Conservation (phyloP, 2,113 vertebrate species). For the Rhinopithecus roxellana region DNA sequence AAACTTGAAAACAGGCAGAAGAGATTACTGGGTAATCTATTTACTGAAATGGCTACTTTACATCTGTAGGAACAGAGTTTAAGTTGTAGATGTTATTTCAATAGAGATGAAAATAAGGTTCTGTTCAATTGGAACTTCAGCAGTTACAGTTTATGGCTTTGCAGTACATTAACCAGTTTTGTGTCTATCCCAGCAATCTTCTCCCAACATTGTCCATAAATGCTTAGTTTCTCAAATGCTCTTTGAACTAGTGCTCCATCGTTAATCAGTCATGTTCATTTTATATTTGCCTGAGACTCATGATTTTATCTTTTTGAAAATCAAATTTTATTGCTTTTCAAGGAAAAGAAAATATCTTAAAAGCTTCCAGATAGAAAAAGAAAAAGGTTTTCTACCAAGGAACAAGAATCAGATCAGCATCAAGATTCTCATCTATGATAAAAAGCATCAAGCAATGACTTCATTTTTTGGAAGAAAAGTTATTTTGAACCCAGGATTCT, state of each 20-base stretch:
- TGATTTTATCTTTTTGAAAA: constrained; percentile 12
- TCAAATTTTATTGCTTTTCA: background rate
- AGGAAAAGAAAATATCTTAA: background rate
- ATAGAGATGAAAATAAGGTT: background rate
- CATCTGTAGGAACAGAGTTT: background rate
- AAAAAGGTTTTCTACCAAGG: background rate
- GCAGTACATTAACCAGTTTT: background rate
- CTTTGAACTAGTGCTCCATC: background rate
- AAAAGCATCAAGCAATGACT: background rate
- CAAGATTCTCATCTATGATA: background rate
- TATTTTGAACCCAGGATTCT: background rate
- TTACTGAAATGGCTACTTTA: background rate
- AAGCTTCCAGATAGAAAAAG: background rate
- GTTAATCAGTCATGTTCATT: background rate
- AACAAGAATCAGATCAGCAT: background rate
- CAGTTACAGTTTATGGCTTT: background rate
- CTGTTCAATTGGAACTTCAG: background rate
- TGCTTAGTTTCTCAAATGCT: background rate
- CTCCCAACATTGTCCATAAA: background rate
- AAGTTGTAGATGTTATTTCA: background rate
- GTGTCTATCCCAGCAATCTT: background rate
- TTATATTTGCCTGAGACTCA: background rate
- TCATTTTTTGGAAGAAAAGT: background rate
- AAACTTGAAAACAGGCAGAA: background rate
- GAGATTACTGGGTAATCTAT: background rate